These are phyloP conservation scores for Selene dorsalis DNA, from an alignment of 2,797 vertebrate genomes.

Conservation along the genomic window DNA sequence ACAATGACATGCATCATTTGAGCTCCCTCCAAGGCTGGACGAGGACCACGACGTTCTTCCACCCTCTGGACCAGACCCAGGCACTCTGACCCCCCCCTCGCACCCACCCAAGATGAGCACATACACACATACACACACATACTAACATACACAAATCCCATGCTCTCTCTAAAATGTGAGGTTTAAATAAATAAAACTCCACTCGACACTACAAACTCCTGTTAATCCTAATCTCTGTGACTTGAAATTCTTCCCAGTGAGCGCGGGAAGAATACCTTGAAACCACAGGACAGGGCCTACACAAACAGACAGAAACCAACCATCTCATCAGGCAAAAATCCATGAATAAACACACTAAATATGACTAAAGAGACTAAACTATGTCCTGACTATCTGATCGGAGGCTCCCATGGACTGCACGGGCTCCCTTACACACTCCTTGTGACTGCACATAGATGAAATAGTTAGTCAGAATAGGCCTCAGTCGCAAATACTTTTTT, in stretches of 20 bases:
- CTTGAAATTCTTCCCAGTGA: slow-evolving; percentile 14
- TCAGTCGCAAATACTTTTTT: neutral
- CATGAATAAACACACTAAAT: slow-evolving; percentile 35
- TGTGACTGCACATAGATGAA: neutral
- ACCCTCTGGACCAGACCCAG: slow-evolving; percentile 46
- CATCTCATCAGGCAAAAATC: slow-evolving; percentile 44
- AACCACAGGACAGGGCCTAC: slow-evolving; percentile 24
- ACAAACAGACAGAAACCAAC: slow-evolving; percentile 19
- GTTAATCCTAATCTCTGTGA: slow-evolving; percentile 45
- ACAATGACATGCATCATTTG: slow-evolving; percentile 78
- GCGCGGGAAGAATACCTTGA: slow-evolving; percentile 13
- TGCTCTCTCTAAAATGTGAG: slow-evolving; percentile 24
- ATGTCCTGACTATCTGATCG: slow-evolving; percentile 5
- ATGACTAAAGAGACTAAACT: slow-evolving; percentile 47
- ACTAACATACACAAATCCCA: neutral
- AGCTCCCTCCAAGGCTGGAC: slow-evolving; percentile 58
- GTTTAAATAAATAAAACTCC: slow-evolving; percentile 28
- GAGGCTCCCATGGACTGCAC: slow-evolving; percentile 5
- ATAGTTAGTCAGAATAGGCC: neutral
- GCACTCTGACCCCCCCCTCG: neutral
- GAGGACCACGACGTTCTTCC: slow-evolving; percentile 39
- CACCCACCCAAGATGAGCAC: neutral
- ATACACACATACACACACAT: neutral
- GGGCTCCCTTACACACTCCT: neutral
- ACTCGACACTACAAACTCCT: slow-evolving; percentile 9